Evolutionary conservation across 2,797 vertebrate genomes (phyloP), one percentile per base, ranked within the genome.

Genomic region (Cetoscarus ocellatus): DNA sequence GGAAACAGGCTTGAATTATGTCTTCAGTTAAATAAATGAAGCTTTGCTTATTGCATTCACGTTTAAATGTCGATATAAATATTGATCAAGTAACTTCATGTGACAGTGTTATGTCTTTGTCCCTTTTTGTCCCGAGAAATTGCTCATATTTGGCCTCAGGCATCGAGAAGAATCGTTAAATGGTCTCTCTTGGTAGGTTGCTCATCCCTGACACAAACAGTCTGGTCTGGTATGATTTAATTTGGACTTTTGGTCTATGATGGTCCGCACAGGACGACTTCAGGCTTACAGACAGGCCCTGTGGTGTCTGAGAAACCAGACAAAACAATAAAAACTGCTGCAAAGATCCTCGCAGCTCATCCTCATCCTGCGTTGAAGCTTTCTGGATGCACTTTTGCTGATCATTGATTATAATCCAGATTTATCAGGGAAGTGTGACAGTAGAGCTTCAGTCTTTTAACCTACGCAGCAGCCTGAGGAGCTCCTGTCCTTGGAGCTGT

Each of bases 401-500:
- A 52, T 47, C 8, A 35, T 8, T 55, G 43, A 8, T 11, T 12
- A 13, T 3, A 35, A 4, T 39, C 3, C 6, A 12, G 43, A 44
- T 57, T 27, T 19, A 1, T 27, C 13, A n/a, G 13, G 2, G 3
- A 18, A 18, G 7, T 13, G 34, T 15, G 4, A 3, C 43, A 3
- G 40, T 47, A 0, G 5, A 13, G 49, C 44, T 39, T 51, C 49
- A 64, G 67, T 35, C 52, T 48, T 51, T 47, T 7, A 42, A 72
- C 72, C 66, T 85, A 49, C 88, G 87, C 85, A 86, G 87, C 77
- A 77, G 72, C 75, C 36, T 43, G 62, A n/a, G 51, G 63, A 5
- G 57, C 80, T 14, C 68, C 73, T 85, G 89, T 85, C 86, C 87
- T 77, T 84, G 91, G 81, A 84, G 78, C 85, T 88, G 84, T 19